A percentile compares a stretch with the other conserved stretches of the same genome.
phyloP scores from a whole-genome alignment of 1,140 invertebrate genomes.

The Drosophila tani region DNA sequence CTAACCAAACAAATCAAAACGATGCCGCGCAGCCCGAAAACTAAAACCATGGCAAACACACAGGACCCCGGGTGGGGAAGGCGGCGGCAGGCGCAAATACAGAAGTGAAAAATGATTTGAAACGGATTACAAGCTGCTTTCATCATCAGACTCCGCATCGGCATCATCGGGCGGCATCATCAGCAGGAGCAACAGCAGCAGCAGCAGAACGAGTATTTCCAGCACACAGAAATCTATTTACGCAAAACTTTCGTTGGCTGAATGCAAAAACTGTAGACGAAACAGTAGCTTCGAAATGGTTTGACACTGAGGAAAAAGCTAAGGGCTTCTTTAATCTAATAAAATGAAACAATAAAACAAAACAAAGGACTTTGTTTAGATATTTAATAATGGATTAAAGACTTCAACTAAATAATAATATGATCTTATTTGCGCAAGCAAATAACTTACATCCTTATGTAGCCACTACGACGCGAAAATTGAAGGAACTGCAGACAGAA shows the following conservation, averaged over 20 bases:
- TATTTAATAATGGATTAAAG: no score
- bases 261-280: constrained; percentile 69
- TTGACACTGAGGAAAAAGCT: neutral
- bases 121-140: constrained; percentile 80
- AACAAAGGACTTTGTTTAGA: no score
- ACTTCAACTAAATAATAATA: no score
- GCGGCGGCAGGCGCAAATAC: constrained; percentile 50
- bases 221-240: constrained; percentile 72
- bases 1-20: constrained; percentile 80
- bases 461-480: no score
- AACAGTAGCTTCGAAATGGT: constrained; percentile 26
- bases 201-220: constrained; percentile 13
- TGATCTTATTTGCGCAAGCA: no score
- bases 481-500: no score
- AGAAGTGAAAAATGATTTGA: constrained; percentile 81
- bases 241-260: constrained; percentile 66
- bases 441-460: no score
- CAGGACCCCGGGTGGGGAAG: constrained; percentile 11
- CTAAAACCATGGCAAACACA: constrained; percentile 64
- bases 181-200: constrained; percentile 33
- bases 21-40: constrained; percentile 55
- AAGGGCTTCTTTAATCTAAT: neutral
- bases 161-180: constrained; percentile 42
- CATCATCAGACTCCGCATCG: constrained; percentile 54
- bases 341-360: no score